Percentiles rank a stretch among this genome's conserved stretches.
These are phyloP conservation scores for Araneus ventricosus DNA, from an alignment of 1,140 invertebrate genomes.

Conservation along the genomic window DNA sequence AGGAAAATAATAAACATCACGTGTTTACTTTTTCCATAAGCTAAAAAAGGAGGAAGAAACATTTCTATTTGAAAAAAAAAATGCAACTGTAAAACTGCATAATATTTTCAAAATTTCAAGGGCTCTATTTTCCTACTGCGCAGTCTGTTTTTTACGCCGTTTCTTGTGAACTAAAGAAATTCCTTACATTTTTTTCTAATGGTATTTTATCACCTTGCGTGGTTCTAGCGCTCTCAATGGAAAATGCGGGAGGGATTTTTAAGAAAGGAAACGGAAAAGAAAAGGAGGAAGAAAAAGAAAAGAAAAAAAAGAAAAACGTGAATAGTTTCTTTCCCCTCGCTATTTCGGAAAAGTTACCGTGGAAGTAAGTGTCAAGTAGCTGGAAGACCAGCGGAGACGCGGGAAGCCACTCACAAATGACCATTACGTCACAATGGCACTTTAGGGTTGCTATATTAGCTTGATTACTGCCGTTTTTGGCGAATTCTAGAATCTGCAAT, in stretches of 20 bases:
- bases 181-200: too few relatives aligned
- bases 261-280: background rate
- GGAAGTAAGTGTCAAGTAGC: constrained; percentile 19
- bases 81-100: background rate
- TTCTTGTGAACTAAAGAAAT: too few relatives aligned
- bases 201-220: too few relatives aligned
- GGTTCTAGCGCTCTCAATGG: too few relatives aligned
- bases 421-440: background rate
- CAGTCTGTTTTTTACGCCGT: background rate
- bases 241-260: too few relatives aligned
- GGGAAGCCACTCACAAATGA: constrained; percentile 47
- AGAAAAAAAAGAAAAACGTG: background rate
- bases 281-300: background rate
- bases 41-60: too few relatives aligned
- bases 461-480: background rate
- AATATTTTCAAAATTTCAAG: background rate
- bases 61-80: background rate
- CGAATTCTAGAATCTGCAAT: background rate
- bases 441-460: background rate
- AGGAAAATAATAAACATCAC: too few relatives aligned
- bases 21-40: too few relatives aligned
- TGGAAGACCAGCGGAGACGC: background rate
- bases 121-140: background rate
- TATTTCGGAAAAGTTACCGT: background rate
- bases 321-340: background rate